Evolutionary conservation across 37 sponge, comb jelly and placozoan genomes (phyloP).

Genomic region (Aplysina aerophoba): DNA sequence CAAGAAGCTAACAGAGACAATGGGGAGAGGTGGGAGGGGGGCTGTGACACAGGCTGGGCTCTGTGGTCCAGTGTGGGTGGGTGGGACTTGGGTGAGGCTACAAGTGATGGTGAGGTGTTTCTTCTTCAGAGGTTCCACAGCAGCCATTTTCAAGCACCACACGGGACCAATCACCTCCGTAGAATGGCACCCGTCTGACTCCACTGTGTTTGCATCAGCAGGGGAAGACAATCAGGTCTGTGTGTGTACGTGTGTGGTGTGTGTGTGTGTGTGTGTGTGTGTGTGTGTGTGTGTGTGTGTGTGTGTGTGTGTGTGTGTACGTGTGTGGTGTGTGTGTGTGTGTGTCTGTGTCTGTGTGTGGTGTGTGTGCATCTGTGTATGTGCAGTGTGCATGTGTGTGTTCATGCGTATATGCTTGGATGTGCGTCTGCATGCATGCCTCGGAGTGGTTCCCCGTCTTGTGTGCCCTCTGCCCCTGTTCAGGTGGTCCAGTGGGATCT

Average conservation of each 20-base stretch:
- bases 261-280: neutral
- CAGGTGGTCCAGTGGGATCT: slow-evolving; percentile 96
- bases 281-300: neutral
- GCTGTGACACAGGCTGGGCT: too few relatives aligned
- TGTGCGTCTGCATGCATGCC: neutral
- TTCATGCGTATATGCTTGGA: neutral
- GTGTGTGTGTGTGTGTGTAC: neutral
- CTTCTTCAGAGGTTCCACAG: slow-evolving; percentile 54
- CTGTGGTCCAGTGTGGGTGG: neutral
- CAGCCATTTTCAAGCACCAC: slow-evolving; percentile 94
- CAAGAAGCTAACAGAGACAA: too few relatives aligned
- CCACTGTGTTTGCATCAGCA: slow-evolving; percentile 92
- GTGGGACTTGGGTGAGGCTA: neutral
- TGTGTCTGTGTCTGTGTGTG: slow-evolving; percentile 1
- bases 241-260: neutral
- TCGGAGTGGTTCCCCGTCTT: neutral
- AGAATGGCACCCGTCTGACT: slow-evolving; percentile 94
- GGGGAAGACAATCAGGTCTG: slow-evolving; percentile 95
- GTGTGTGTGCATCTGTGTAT: neutral
- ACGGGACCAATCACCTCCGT: slow-evolving; percentile 87
- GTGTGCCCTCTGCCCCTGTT: neutral
- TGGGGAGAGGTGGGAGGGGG: too few relatives aligned
- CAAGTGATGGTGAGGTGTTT: neutral
- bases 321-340: neutral
- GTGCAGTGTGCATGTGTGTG: neutral